Conservation (phyloP, 1,140 invertebrate species). For the Drosophila nebulosa region DNA sequence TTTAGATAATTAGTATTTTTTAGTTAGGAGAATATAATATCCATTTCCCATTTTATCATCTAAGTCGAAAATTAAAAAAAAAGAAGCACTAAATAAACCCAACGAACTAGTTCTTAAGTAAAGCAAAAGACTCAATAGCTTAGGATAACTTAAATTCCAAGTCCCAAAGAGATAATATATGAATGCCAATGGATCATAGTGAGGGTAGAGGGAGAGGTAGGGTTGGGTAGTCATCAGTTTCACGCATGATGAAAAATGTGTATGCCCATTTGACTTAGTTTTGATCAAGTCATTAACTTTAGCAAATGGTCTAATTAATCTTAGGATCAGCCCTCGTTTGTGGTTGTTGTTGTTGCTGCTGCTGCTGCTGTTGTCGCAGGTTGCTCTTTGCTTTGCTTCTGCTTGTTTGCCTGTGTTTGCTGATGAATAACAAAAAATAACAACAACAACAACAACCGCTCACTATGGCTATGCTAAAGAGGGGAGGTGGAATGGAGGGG, state of each 20-base stretch:
- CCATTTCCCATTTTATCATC: too few relatives aligned
- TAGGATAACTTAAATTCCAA: neutral
- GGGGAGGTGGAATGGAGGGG: neutral
- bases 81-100: too few relatives aligned
- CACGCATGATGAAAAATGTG: conserved; percentile 2
- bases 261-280: conserved; percentile 9
- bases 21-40: too few relatives aligned
- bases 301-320: conserved; percentile 35
- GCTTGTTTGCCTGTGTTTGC: conserved; percentile 62
- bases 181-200: neutral
- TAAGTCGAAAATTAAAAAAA: too few relatives aligned
- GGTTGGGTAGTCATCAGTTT: neutral
- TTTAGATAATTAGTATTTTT: too few relatives aligned
- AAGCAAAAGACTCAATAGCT: neutral
- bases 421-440: conserved; percentile 30
- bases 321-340: conserved; percentile 50
- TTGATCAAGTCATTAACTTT: conserved; percentile 18
- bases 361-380: conserved; percentile 70
- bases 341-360: conserved; percentile 47
- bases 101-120: neutral
- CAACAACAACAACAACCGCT: conserved; percentile 12
- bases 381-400: conserved; percentile 68
- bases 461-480: neutral
- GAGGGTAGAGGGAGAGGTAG: neutral
- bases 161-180: neutral